These are phyloP conservation scores for Oedothorax gibbosus DNA, from an alignment of 1,140 invertebrate genomes.

Conservation along the genomic window DNA sequence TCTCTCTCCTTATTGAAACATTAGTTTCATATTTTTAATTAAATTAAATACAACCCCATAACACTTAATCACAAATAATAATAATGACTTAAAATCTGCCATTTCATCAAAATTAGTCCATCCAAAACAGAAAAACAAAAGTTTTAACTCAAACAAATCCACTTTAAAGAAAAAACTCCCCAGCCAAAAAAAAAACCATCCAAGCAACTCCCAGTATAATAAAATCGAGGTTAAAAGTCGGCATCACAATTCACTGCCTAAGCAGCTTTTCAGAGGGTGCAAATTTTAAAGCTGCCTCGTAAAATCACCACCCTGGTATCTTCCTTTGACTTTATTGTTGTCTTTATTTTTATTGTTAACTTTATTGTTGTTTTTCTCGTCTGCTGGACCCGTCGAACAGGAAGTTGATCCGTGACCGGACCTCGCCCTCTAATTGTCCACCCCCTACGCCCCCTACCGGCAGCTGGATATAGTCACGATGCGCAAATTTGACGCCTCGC, in stretches of 20 bases:
- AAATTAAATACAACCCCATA: no score
- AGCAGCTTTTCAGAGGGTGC: conserved; percentile 24
- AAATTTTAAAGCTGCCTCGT: conserved; percentile 22
- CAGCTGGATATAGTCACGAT: conserved; percentile 16
- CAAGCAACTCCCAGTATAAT: background rate
- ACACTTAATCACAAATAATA: no score
- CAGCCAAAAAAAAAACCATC: no score
- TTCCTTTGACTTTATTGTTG: background rate
- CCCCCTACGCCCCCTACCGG: background rate
- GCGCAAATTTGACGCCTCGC: background rate
- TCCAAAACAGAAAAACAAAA: no score
- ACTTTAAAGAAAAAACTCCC: no score
- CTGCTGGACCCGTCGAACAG: conserved; percentile 10
- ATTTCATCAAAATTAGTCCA: no score
- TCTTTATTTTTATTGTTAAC: background rate
- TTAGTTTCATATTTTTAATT: no score
- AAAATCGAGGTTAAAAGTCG: conserved; percentile 18
- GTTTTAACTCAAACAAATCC: no score
- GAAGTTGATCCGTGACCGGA: conserved; percentile 14
- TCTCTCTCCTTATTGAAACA: no score
- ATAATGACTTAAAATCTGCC: no score
- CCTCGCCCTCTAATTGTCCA: conserved; percentile 20
- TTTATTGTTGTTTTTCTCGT: background rate
- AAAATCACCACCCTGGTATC: conserved; percentile 17
- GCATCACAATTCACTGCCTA: conserved; percentile 14